Evolutionary conservation across 2,888 invertebrate genomes (phyloP), one percentile per base, ranked within the genome.

Genomic region (Drosophila aldrichi): DNA sequence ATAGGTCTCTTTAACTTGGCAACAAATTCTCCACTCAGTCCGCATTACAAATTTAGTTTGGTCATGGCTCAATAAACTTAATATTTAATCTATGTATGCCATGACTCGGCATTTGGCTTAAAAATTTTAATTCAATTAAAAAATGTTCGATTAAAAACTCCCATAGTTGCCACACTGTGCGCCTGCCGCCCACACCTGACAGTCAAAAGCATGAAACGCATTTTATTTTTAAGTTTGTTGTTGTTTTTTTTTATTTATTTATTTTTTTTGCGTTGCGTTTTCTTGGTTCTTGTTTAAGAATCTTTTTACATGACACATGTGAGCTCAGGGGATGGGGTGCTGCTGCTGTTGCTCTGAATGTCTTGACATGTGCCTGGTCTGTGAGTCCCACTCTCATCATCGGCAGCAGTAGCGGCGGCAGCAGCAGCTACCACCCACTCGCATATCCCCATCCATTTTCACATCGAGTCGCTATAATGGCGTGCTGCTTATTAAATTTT

Each of bases 251-350:
- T 71, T 74, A 79, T 82, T 81, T 85, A 75, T 71, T 79, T 82
- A 73, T 71, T 74, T 61, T 81, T 75, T 73, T 74, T 61, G 55
- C 56, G 68, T 68, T 70, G 65, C 56, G 58, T 36, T 41, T 38
- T 40, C 38, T 56, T 73, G 63, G 66, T 58, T 66, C 82, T 83
- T 85, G 82, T 81, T 83, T 81, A 83, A 83, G 73, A 85, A 79
- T 85, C 81, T 82, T 79, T 82, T 86, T 83, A 86, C 86, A 86
- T 86, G 86, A 83, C 84, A 86, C 81, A 74, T 82, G 72, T 70
- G 79, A 77, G 63, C 32, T 32, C 34, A 18, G 58, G 32, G 43
- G 36, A 46, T 14, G 59, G 38, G 58, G 43, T n/a, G 57, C 25
- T 10, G 38, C 2, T n/a, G 56, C 20, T 36, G 22, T 51, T 29